phyloP scores from a whole-genome alignment of 2,888 invertebrate genomes.

The Macaria liturata region DNA sequence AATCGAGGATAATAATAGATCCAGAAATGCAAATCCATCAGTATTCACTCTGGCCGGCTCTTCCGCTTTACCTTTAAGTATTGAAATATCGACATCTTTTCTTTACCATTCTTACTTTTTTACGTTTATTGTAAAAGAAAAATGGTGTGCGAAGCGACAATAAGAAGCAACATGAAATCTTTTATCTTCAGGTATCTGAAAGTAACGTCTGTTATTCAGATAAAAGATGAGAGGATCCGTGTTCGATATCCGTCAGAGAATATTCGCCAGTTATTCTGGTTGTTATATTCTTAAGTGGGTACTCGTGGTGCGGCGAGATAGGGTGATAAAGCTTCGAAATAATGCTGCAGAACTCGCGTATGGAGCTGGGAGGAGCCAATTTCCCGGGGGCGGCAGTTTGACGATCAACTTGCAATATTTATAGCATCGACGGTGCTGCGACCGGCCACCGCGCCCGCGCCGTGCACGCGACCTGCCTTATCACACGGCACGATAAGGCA shows the following conservation, averaged over 20 bases:
- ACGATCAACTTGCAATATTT: conserved; percentile 56
- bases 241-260: conserved; percentile 11
- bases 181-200: conserved; percentile 50
- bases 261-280: conserved; percentile 5
- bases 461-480: conserved; percentile 53
- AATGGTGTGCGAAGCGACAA: conserved; percentile 56
- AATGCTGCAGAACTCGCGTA: conserved; percentile 35
- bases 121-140: conserved; percentile 45
- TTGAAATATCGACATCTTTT: conserved; percentile 44
- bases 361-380: conserved; percentile 47
- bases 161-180: conserved; percentile 45
- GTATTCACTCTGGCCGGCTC: conserved; percentile 22
- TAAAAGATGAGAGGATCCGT: conserved; percentile 23
- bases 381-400: conserved; percentile 56
- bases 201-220: conserved; percentile 36
- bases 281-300: conserved; percentile 20
- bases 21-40: conserved; percentile 26
- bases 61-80: conserved; percentile 39
- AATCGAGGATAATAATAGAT: conserved; percentile 24
- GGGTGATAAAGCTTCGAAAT: conserved; percentile 30
- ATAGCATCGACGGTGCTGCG: conserved; percentile 40
- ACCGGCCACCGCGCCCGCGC: conserved; percentile 11
- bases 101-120: conserved; percentile 40
- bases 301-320: conserved; percentile 9
- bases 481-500: conserved; percentile 46